These are phyloP conservation scores for Phoxinus phoxinus DNA, from an alignment of 2,113 vertebrate genomes.

Conservation along the genomic window DNA sequence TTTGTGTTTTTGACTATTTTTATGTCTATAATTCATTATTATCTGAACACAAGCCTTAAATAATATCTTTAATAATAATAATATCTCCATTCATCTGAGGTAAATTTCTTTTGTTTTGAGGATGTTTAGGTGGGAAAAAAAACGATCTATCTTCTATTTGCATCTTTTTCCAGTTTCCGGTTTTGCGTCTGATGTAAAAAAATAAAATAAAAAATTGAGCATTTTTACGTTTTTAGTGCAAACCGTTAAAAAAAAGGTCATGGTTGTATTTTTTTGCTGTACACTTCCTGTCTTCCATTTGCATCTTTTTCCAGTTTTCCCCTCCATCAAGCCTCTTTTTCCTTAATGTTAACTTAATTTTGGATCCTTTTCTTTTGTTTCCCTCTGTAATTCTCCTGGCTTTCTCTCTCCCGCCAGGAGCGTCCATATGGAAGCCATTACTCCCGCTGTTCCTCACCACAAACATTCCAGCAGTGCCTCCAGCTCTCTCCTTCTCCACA, in stretches of 20 bases:
- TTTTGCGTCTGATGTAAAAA: too few relatives aligned
- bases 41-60: not conserved
- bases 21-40: not conserved
- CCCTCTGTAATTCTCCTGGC: constrained; percentile 30
- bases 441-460: constrained; percentile 50
- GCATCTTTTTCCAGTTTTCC: constrained; percentile 25
- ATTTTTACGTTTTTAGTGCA: not conserved
- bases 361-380: constrained; percentile 13
- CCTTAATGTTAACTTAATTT: constrained; percentile 49
- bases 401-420: constrained; percentile 35
- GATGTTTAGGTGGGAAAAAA: not conserved
- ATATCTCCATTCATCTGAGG: not conserved
- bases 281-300: not conserved
- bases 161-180: constrained; percentile 12
- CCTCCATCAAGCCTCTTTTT: constrained; percentile 38
- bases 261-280: too few relatives aligned
- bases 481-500: constrained; percentile 57
- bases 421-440: constrained; percentile 61
- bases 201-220: too few relatives aligned
- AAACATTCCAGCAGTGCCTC: constrained; percentile 55
- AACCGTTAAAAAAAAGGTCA: not conserved
- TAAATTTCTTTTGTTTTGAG: not conserved
- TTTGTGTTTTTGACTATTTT: too few relatives aligned
- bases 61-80: too few relatives aligned
- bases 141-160: not conserved